Evolutionary conservation across 2,113 vertebrate genomes (phyloP), one percentile per base, ranked within the genome.

Genomic region (Bos javanicus): DNA sequence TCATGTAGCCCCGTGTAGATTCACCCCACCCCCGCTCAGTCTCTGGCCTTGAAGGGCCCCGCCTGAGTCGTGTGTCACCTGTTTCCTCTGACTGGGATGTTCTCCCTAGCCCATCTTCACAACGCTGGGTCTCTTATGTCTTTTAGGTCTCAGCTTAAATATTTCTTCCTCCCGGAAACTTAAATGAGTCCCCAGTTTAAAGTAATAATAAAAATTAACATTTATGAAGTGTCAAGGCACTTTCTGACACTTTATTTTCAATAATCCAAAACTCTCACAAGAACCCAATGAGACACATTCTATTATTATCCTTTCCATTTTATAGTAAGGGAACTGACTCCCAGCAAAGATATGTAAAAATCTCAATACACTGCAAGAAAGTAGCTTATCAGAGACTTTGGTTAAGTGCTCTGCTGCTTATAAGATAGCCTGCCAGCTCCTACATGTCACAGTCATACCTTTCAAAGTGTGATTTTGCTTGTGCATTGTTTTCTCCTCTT

Each of bases 341-440:
- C 85, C 90, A 90, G 94, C 19, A 85, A 60, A 92, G 28, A 15
- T 85, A 33, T 46, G 48, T 43, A 88, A 59, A 82, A 21, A 89
- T 36, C 23, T 28, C 33, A n/a, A 83, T 8, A 59, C 12, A 76
- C 7, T 76, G 26, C 23, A 90, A 57, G 62, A n/a, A 54, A 88
- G 56, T 36, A 50, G 57, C 21, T 78, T 39, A 17, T 36, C 16
- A 64, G 36, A 80, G 21, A 28, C 7, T 36, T 62, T 17, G 62
- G 16, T 39, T 60, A 36, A 78, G 28, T 48, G 19, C 28, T 28
- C 36, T 43, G 19, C 13, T 33, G 30, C 33, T 9, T 39, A 8
- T 43, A 62, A 60, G 52, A 21, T 21, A 46, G 36, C 28, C 85
- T 59, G 33, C 52, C 60, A 71, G 23, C 50, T 56, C 25, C 30